Evolutionary conservation across 2,797 vertebrate species (phyloP), one percentile per base, ranked within the genome.

Genomic region (Lutjanus campechanus): DNA sequence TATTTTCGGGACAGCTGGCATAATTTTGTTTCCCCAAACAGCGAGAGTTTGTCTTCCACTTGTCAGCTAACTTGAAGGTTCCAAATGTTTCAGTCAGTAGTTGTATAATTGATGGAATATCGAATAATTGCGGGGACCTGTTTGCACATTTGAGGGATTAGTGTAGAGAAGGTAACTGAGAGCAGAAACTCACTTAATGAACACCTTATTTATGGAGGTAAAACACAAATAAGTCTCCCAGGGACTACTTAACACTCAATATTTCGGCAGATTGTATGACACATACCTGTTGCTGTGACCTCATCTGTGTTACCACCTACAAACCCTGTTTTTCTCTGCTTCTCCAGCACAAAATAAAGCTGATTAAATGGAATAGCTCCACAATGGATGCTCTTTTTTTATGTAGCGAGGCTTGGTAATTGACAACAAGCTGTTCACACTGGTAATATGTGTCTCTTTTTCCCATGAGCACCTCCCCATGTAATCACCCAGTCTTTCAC

Each of bases 401-500:
- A 5, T 11, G 49, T 16, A 20, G 0, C n/a, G 63, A 46, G 43
- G 17, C 44, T 63, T 49, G 56, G 68, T 87, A 77, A 88, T 78
- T 81, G 68, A 77, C 70, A 85, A n/a, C 68, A 78, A 53, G 59
- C 70, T 74, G 56, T 62, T 81, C 70, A 76, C 73, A 74, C 59
- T 63, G 47, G 75, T 69, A 73, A 69, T 9, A 8, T 51, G 47
- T 50, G 6, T 78, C 43, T 20, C 3, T 16, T 71, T 19, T 22
- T 55, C 55, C 56, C 43, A 29, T 58, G 22, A 78, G 53, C 20
- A 49, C 29, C 51, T 46, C 58, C 15, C 8, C 17, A 17, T 82
- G 73, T 71, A 72, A 76, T 61, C 73, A 36, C 63, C 16, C 50
- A 12, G 40, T 54, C 61, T 50, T 62, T 29, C 47, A 68, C 43